These are phyloP conservation scores for Python bivittatus DNA, from an alignment of 2,113 vertebrate species.

Conservation along the genomic window DNA sequence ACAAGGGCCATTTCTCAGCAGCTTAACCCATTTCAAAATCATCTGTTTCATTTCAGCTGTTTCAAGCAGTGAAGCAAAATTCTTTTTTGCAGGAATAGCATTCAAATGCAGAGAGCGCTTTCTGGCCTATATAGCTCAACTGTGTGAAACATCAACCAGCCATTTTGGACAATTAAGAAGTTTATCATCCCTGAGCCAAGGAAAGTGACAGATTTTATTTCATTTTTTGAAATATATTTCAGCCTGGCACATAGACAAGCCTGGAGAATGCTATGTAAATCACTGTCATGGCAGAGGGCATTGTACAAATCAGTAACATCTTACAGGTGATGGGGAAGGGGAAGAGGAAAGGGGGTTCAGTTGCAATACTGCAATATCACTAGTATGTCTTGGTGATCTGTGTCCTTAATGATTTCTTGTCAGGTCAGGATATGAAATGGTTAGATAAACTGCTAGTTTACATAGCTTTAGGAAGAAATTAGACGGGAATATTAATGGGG, in stretches of 20 bases:
- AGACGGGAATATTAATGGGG: not conserved
- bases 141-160: not conserved
- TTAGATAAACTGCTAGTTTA: not conserved
- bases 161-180: not conserved
- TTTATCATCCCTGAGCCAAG: not conserved
- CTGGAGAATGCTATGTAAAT: not conserved
- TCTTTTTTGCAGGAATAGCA: not conserved
- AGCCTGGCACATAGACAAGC: not conserved
- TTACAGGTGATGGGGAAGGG: not conserved
- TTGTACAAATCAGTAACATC: not conserved
- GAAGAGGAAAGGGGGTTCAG: not conserved
- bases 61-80: not conserved
- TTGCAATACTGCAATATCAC: not conserved
- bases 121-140: not conserved
- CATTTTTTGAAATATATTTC: not conserved
- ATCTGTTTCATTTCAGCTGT: not conserved
- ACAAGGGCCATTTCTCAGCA: not conserved
- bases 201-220: not conserved
- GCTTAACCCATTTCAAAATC: not conserved
- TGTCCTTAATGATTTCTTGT: not conserved
- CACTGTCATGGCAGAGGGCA: not conserved
- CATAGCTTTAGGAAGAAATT: not conserved
- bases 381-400: not conserved
- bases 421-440: not conserved
- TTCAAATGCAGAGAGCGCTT: not conserved